Evolutionary conservation across 2,888 invertebrate species (phyloP).

Genomic region (Cheilosia vernalis): DNA sequence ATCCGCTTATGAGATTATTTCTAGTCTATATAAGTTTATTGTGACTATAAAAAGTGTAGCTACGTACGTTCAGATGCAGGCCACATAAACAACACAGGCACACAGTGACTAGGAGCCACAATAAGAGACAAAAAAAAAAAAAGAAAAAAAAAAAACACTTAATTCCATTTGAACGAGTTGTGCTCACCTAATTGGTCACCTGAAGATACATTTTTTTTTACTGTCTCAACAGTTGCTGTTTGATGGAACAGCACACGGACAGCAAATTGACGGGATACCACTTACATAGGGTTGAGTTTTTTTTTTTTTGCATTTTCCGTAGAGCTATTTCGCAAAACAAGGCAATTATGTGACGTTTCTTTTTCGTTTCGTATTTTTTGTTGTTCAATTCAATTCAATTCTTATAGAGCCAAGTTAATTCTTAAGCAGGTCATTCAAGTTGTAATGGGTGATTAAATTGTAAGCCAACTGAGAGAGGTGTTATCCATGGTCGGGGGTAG

Average conservation of each 20-base stretch:
- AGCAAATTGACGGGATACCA: constrained; percentile 20
- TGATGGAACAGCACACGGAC: constrained; percentile 5
- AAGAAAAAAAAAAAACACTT: constrained; percentile 24
- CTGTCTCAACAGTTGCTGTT: constrained; percentile 25
- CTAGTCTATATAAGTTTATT: constrained; percentile 6
- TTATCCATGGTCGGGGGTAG: background rate
- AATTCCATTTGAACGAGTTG: constrained; percentile 55
- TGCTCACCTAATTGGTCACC: constrained; percentile 48
- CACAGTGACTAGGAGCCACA: background rate
- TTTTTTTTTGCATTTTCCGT: background rate
- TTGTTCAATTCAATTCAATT: background rate
- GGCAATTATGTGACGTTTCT: too few species aligned
- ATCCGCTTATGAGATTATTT: constrained; percentile 3
- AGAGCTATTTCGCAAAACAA: too few species aligned
- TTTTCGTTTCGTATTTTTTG: background rate
- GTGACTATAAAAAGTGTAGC: background rate
- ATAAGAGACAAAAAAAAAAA: background rate
- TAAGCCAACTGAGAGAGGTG: constrained; percentile 1
- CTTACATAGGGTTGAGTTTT: constrained; percentile 6
- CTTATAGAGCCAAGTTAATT: constrained; percentile 2
- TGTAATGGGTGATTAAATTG: constrained; percentile 3
- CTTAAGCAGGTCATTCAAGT: constrained; percentile 22
- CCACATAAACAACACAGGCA: too few species aligned
- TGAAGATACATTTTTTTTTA: constrained; percentile 33
- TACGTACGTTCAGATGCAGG: background rate